A percentile compares a stretch with the other conserved stretches of the same genome.
phyloP scores from a whole-genome alignment of 2,888 invertebrate species.

The Psococerastis gibbosa region DNA sequence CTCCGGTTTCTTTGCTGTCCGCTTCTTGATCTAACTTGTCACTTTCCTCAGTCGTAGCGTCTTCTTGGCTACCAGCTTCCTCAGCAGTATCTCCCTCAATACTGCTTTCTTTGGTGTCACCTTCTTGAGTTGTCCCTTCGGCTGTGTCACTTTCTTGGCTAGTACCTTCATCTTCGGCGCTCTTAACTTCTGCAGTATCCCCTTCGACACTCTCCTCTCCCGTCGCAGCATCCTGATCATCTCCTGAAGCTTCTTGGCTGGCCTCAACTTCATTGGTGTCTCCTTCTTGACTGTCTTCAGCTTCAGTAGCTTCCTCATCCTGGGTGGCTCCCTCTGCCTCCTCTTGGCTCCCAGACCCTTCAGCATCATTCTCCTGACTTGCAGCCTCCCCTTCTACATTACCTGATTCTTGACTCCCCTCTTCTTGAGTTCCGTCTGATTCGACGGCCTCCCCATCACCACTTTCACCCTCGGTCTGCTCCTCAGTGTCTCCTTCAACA shows the following conservation, averaged over 20 bases:
- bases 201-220: conserved; percentile 14
- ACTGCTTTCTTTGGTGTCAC: conserved; percentile 16
- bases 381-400: conserved; percentile 14
- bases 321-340: conserved; percentile 21
- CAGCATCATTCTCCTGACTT: conserved; percentile 20
- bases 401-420: conserved; percentile 15
- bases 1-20: conserved; percentile 10
- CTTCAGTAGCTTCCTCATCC: conserved; percentile 19
- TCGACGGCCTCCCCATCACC: conserved; percentile 13
- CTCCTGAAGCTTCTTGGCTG: conserved; percentile 17
- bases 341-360: conserved; percentile 17
- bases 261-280: conserved; percentile 18
- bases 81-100: conserved; percentile 18
- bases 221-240: conserved; percentile 18
- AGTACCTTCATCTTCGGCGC: conserved; percentile 16
- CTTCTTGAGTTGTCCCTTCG: conserved; percentile 16
- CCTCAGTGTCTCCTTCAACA: conserved; percentile 12
- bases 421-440: conserved; percentile 11
- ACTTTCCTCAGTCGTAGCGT: conserved; percentile 15
- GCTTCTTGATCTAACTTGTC: conserved; percentile 14
- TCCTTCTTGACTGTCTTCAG: conserved; percentile 18
- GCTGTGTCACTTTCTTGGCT: conserved; percentile 19
- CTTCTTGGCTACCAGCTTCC: conserved; percentile 14
- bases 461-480: conserved; percentile 12
- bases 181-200: conserved; percentile 15